Percentiles rank a stretch among this genome's conserved stretches.
These are phyloP conservation scores for Muntiacus muntjak DNA, from an alignment of 2,113 vertebrate genomes.

Conservation along the genomic window DNA sequence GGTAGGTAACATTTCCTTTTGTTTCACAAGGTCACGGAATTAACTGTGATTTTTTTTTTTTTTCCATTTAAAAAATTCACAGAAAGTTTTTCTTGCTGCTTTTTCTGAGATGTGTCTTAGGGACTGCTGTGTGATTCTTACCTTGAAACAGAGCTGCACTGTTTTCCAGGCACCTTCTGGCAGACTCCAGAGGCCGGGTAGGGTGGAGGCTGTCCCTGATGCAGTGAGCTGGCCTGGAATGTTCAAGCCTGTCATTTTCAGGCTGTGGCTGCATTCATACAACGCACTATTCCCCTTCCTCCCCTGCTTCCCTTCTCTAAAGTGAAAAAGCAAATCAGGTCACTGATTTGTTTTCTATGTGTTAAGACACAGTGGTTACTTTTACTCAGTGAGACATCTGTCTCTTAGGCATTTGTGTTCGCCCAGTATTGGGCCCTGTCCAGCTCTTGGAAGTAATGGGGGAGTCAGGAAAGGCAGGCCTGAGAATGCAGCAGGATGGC, in stretches of 20 bases:
- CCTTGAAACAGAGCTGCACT: neutral
- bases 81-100: neutral
- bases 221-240: neutral
- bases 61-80: neutral
- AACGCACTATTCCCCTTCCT: too few relatives aligned
- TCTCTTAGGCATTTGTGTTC: neutral
- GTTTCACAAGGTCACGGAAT: neutral
- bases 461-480: neutral
- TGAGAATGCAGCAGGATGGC: too few relatives aligned
- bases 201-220: neutral
- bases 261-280: neutral
- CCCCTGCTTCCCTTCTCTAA: neutral
- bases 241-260: neutral
- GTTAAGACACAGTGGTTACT: neutral
- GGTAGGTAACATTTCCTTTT: neutral
- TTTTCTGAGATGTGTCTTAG: neutral
- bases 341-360: neutral
- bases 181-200: too few relatives aligned
- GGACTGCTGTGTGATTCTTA: neutral
- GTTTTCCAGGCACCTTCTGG: neutral
- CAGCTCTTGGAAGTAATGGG: neutral
- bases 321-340: neutral
- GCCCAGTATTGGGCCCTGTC: fast-evolving
- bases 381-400: neutral
- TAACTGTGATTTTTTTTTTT: neutral